Percentiles rank a stretch among this genome's conserved stretches.
Conservation (phyloP, 2,797 vertebrate genomes). For the Pygocentrus nattereri region DNA sequence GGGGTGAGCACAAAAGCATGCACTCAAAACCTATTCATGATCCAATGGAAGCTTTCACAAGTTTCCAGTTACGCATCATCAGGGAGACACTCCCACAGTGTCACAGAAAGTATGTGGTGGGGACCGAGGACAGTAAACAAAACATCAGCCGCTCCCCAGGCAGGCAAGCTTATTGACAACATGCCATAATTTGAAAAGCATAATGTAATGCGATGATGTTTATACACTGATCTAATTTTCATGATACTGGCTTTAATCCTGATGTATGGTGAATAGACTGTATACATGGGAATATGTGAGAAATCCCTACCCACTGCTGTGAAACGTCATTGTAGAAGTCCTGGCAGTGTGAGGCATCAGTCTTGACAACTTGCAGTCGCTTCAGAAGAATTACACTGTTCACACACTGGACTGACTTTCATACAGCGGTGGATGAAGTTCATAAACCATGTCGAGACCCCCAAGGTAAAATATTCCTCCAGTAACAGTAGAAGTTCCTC, state of each 20-base stretch:
- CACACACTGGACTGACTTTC: neutral
- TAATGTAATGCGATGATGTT: neutral
- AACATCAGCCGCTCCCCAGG: no score
- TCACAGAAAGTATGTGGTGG: neutral
- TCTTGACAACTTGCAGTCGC: neutral
- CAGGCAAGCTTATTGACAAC: neutral
- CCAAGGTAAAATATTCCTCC: no score
- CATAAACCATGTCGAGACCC: no score
- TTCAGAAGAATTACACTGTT: neutral
- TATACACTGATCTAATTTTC: neutral
- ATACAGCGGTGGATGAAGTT: no score
- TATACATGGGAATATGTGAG: no score
- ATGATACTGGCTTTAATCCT: neutral
- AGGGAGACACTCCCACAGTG: neutral
- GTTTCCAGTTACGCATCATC: constrained; percentile 6
- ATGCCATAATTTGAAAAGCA: neutral
- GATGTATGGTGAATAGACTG: neutral
- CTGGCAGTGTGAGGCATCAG: no score
- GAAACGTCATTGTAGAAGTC: no score
- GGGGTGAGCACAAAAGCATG: neutral
- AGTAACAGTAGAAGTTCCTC: no score
- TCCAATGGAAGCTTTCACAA: neutral
- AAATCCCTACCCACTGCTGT: no score
- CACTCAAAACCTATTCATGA: neutral
- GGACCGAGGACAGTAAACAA: neutral